Base-by-base conservation (phyloP, 53 echinoderm and acorn worm species). In the Patiria pectinifera region DNA sequence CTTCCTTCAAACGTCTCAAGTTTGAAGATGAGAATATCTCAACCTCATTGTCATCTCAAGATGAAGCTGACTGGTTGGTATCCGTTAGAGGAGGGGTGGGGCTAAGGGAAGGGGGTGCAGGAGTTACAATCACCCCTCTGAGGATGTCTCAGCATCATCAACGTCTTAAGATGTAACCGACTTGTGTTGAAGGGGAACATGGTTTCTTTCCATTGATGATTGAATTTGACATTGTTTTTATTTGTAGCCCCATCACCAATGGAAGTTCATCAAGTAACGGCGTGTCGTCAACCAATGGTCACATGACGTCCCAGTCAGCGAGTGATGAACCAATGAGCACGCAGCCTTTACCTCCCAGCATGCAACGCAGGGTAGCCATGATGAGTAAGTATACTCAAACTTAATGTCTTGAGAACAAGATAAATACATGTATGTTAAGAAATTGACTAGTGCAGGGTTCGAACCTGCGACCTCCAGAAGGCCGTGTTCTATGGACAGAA, bases 1-100 rank as follows among this genome's bases (percentile, higher is more conserved):
- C 19, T 2, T 84, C 92, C 2, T 89, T 81, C 77, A 95, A 94
- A 84, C 78, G 95, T 61, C 94, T 95, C 4, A 95, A 89, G 46
- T 82, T 95, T 80, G 95, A 93, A 23, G 95, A 80, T 76, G 89
- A 89, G 69, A 90, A 81, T 13, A 62, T 81, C 60, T 25, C 76
- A 63, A 23, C 62, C 15, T 91, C 90, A 2, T 35, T 84, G 59
- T 0, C 62, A 12, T 59, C 79, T 43, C 78, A 79, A 58, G 85
- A 85, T 69, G 70, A 85, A 62, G 24, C 89, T 1, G 62, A 89
- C 44, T 26, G 62, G 89, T 89, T 18, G 46, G 89, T 78, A 12
- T 13, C 35, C 6, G 10, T 23, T 49, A 4, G 6, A 10, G 5
- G 12, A 79, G 22, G 24, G 43, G 19, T 1, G 3, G 15, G 12